Conservation (phyloP, 2,888 invertebrate genomes). For the Timema cristinae region DNA sequence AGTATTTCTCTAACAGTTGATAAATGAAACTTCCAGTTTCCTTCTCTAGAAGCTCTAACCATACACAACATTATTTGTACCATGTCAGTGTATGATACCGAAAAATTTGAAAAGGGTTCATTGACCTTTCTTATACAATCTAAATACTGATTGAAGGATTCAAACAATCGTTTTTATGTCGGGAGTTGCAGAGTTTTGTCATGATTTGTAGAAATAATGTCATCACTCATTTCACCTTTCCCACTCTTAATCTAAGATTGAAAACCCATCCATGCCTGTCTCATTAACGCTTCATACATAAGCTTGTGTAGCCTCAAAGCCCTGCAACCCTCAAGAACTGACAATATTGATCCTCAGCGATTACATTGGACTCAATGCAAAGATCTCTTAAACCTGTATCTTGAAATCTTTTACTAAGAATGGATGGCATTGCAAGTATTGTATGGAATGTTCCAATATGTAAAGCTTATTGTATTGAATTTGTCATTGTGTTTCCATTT, state of each 20-base stretch:
- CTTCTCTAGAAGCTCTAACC: slow-evolving; percentile 3
- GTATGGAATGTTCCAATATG: not conserved
- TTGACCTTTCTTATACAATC: not conserved
- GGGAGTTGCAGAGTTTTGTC: not conserved
- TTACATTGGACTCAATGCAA: not conserved
- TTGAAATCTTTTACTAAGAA: not conserved
- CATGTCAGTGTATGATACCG: slow-evolving; percentile 2
- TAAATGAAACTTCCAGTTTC: not conserved
- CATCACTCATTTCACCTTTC: not conserved
- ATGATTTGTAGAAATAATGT: not conserved
- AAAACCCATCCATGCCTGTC: not conserved
- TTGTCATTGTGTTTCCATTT: not conserved
- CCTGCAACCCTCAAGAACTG: slow-evolving; percentile 2
- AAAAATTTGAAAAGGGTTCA: not conserved
- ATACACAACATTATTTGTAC: not conserved
- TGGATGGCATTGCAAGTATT: not conserved
- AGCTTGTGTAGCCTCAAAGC: not conserved
- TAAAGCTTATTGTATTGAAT: not conserved
- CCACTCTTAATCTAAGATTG: not conserved
- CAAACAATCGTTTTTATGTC: not conserved
- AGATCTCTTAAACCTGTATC: not conserved
- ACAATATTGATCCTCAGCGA: not conserved
- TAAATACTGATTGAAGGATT: not conserved
- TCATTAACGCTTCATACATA: not conserved
- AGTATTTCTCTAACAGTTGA: not conserved